Evolutionary conservation across 2,113 vertebrate species (phyloP), one percentile per base, ranked within the genome.

Genomic region (Trichomycterus rosablanca): DNA sequence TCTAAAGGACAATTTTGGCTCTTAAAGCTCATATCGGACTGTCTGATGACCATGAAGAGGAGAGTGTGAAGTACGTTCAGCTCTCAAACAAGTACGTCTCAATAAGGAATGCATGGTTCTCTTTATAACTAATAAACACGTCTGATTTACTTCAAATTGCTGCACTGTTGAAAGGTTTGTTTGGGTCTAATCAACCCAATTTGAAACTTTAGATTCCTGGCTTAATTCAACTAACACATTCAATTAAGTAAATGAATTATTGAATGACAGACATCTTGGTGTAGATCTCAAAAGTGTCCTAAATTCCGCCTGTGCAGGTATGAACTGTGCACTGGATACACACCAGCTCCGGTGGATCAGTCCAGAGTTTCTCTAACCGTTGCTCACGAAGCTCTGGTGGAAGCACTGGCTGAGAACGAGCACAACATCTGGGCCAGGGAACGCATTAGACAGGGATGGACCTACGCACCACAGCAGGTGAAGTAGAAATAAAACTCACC

Each of bases 371-470:
- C 92, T 63, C 86, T 98, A 73, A 92, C 91, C 1, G 87, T 92
- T 1, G 90, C 93, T 18, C 95, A 97, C 77, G 95, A 98, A 74
- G 92, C 94, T 5, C 93, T 97, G 94, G 95, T 98, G 78, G 95
- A 98, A 84, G 95, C 93, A 74, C 75, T 98, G 58, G 95, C 95
- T 7, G 95, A 98, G 78, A 98, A 98, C 0, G 95, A 94, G 18
- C 95, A 98, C 78, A 97, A 98, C 0, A 93, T 97, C 18, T 98
- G 95, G 95, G 95, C 95, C 24, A 84, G 94, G 67, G 95, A 98
- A 66, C 89, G 95, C 46, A 93, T 95, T 72, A 88, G 91, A 9
- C 94, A 98, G 70, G 94, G 95, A 67, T 98, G 95, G 95, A 98
- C 94, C 1, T 97, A 97, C 0, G 95, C 94, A 40, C 95, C 97